A percentile compares a stretch with the other conserved stretches of the same genome.
These are phyloP conservation scores for Drosophila lini DNA, from an alignment of 1,140 invertebrate genomes.

Conservation along the genomic window DNA sequence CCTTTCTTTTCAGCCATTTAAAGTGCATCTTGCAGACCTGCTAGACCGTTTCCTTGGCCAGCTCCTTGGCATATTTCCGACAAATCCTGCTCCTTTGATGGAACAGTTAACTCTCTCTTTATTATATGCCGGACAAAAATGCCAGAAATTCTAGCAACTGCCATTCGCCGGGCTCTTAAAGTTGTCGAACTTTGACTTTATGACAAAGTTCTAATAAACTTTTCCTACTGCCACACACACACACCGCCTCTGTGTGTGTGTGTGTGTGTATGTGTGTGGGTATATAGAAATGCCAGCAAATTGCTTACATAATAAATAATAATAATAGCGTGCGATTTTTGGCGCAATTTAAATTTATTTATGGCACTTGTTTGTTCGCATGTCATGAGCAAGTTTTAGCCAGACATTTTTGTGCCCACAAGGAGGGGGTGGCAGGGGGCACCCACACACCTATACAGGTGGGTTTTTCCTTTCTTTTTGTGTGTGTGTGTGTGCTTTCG, in stretches of 20 bases:
- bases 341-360: slow-evolving; percentile 81
- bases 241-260: neutral
- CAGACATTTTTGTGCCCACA: slow-evolving; percentile 42
- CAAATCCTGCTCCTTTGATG: slow-evolving; percentile 3
- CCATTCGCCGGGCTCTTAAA: slow-evolving; percentile 33
- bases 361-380: slow-evolving; percentile 71
- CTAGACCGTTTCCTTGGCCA: neutral
- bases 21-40: neutral
- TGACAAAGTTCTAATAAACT: slow-evolving; percentile 72
- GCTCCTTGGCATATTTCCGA: neutral
- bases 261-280: neutral
- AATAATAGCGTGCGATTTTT: slow-evolving; percentile 81
- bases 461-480: neutral
- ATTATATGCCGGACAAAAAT: slow-evolving; percentile 19
- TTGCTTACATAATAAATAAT: slow-evolving; percentile 81
- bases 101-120: slow-evolving; percentile 1
- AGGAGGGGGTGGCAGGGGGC: neutral
- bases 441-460: neutral
- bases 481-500: neutral
- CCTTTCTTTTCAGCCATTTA: slow-evolving; percentile 1
- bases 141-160: slow-evolving; percentile 9
- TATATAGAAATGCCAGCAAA: slow-evolving; percentile 64
- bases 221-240: slow-evolving; percentile 1
- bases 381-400: slow-evolving; percentile 55
- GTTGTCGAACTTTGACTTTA: slow-evolving; percentile 62